Base-by-base conservation (phyloP, 2,888 invertebrate genomes). In the Harpalus rufipes region DNA sequence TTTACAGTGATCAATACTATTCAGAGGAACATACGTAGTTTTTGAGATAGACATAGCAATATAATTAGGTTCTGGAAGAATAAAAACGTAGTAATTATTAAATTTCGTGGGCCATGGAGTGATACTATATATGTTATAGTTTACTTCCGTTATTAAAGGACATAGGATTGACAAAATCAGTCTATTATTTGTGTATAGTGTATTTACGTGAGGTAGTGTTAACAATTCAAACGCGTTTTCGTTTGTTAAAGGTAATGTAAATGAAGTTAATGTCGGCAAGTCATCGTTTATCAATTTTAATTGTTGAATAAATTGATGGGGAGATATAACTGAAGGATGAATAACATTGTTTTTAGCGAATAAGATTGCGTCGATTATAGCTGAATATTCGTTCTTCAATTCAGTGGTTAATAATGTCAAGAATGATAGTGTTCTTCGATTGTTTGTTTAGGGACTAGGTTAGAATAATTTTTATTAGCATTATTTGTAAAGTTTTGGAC, bases 51-150 rank as follows among this genome's bases (percentile, higher is more conserved):
- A 58, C 58, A 7, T 58, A 6, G 58, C 7, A 58, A 58, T 58
- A 58, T n/a, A n/a, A n/a, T 58, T 58, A n/a, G n/a, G 7, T 58
- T 58, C 12, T 58, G 58, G n/a, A n/a, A 58, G 58, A 14, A 58
- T 4, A 58, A 58, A 58, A 16, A 4, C 4, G 16, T 58, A 58
- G 16, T 58, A n/a, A 12, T 58, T n/a, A 16, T 58, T 58, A 58
- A 1, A 58, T 6, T 21, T 21, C 3, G 21, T 21, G 21, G 21
- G 3, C 3, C 1, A 21, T 21, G 58, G 58, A 58, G n/a, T 16
- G 14, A 58, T 58, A 16, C 58, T 58, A 58, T n/a, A 58, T 16
- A 58, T 8, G n/a, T 58, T 58, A 16, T 58, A 58, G n/a, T 58
- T n/a, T 14, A 58, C 58, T 10, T 58, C 16, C 7, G 58, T 58